Evolutionary conservation across 2,113 vertebrate genomes (phyloP), one percentile per base, ranked within the genome.

Genomic region (Engystomops pustulosus): DNA sequence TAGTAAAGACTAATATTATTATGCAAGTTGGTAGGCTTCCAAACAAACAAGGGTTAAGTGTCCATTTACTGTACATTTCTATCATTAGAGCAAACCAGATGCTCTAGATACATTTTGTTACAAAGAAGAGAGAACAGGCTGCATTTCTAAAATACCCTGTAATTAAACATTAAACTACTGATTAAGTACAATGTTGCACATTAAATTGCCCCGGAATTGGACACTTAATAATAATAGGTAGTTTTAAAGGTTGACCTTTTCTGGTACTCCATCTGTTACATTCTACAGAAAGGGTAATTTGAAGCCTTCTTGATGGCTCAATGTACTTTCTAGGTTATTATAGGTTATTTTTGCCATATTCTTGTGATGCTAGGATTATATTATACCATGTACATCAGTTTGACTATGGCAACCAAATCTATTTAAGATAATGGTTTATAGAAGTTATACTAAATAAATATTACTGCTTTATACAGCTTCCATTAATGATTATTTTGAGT

Each of bases 31-130:
- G 25, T 30, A 79, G 67, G 17, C 53, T 25, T 77, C 15, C 34
- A 70, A 51, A 10, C 60, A 41, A 34, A 12, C 17, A 70, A 36
- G 83, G 62, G 83, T 58, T 85, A 78, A 79, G 75, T 79, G 49
- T 18, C 75, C 74, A 85, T 69, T 85, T 70, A 70, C 14, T 58
- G 62, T 69, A 41, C 72, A 41, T 79, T 58, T 85, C 74, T 34
- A 75, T 79, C 79, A 84, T 84, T 85, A 85, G 25, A 70, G 58
- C 75, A 70, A 85, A 44, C 27, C 83, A 79, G 83, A 85, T 85
- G 75, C 82, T 69, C 60, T 20, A 84, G 45, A 69, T 44, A 68
- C 65, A 79, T 85, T 79, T 12, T 27, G 5, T 20, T 79, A 27
- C 72, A 78, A 68, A 53, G 55, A n/a, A 78, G 38, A 77, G 47